Conservation (phyloP, 1,140 invertebrate species). For the Drosophila saltans region DNA sequence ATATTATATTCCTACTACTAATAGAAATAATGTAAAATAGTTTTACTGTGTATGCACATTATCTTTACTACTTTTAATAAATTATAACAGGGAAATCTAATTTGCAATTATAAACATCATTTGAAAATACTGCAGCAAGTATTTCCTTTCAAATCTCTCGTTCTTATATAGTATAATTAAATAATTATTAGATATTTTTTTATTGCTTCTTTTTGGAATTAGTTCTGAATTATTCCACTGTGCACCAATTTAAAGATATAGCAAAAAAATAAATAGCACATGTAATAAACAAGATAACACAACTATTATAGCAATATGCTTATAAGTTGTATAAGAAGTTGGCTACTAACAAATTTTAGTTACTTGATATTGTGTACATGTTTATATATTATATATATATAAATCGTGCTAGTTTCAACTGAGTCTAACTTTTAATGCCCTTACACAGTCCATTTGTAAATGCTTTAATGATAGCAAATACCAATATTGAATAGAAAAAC, state of each 20-base stretch:
- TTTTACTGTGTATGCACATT: too few relatives aligned
- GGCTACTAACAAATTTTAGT: too few relatives aligned
- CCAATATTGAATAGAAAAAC: too few relatives aligned
- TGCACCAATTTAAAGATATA: background rate
- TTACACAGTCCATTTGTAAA: background rate
- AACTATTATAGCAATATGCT: background rate
- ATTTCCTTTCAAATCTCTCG: too few relatives aligned
- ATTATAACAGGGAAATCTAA: background rate
- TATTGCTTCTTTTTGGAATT: background rate
- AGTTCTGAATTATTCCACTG: background rate
- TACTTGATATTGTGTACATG: too few relatives aligned
- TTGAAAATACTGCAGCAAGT: too few relatives aligned
- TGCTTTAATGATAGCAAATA: background rate
- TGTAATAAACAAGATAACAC: background rate
- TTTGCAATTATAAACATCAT: background rate
- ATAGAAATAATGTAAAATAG: too few relatives aligned
- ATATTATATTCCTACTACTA: background rate
- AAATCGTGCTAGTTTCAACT: background rate
- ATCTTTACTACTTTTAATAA: too few relatives aligned
- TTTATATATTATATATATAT: background rate
- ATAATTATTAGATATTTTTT: too few relatives aligned
- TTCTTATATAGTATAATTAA: too few relatives aligned
- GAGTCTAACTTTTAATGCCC: background rate
- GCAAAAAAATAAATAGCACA: background rate
- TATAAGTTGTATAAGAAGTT: background rate